Evolutionary conservation across 2,113 vertebrate species (phyloP).

Genomic region (Machaerirhynchus nigripectus): DNA sequence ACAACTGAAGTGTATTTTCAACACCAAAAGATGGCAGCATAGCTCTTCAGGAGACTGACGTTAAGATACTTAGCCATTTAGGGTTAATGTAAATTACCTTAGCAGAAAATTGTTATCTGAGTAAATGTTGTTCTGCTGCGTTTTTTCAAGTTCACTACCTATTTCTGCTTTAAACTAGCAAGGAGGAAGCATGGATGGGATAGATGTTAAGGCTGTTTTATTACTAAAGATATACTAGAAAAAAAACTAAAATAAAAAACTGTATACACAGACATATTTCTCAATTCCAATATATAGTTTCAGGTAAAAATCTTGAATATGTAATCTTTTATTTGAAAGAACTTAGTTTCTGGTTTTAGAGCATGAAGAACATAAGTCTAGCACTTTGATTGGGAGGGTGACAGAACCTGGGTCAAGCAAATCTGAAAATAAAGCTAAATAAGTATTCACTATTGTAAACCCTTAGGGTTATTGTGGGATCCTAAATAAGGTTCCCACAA

Average conservation of each 20-base stretch:
- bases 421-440: not conserved
- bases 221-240: not conserved
- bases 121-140: not conserved
- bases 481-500: not conserved
- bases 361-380: not conserved
- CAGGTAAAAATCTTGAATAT: not conserved
- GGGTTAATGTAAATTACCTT: not conserved
- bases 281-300: not conserved
- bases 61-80: not conserved
- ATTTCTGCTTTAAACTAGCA: not conserved
- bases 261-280: not conserved
- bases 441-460: not conserved
- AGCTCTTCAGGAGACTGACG: slow-evolving; percentile 24
- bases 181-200: not conserved
- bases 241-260: not conserved
- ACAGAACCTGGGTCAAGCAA: not conserved
- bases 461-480: not conserved
- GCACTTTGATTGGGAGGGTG: not conserved
- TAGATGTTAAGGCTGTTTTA: not conserved
- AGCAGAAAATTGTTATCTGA: slow-evolving; percentile 18
- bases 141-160: not conserved
- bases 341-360: not conserved
- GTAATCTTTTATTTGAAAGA: not conserved
- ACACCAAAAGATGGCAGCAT: slow-evolving; percentile 75
- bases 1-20: not conserved